Base-by-base conservation (phyloP, 2,113 vertebrate species). In the Sarotherodon lohbergeri region DNA sequence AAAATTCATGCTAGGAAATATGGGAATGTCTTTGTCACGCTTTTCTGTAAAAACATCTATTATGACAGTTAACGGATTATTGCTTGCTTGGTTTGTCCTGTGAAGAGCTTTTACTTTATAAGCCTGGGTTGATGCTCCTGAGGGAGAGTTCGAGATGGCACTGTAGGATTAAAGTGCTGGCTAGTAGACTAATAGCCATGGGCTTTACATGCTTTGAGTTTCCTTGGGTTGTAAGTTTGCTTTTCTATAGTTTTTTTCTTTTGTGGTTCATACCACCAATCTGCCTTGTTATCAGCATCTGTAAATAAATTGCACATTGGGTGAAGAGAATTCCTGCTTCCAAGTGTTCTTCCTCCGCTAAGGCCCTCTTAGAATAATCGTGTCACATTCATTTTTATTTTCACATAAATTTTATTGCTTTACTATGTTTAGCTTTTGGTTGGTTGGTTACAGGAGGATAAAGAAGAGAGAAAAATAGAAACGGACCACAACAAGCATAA, bases 111-210 rank as follows among this genome's bases (percentile, higher is more conserved):
- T 59, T 16, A 59, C 27, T 59, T 29, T 59, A 29, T 16, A 29
- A 29, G 56, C 56, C 27, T 59, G 56, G 7, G 13, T 3, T 29
- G 56, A 59, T 59, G 7, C 16, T 59, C 57, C 56, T 0, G 4
- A 57, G 54, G 22, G 12, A 57, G 57, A 32, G 27, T 61, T 61
- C 5, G 14, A 32, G 27, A 61, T 32, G 8, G 3, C 5, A 61
- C 57, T 61, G 27, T 61, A 61, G 5, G 27, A 2, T 61, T 61
- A 61, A 54, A 54, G 14, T 32, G 27, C 2, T 61, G 57, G 27
- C 57, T 17, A 17, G 0, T 32, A 32, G 57, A 61, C 57, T 32
- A 61, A 17, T 13, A 9, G 4, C 7, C 56, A 9, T 0, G 57
- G 1, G 27, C 32, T 32, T 59, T 8, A 17, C 57, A 17, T 32